Conservation (phyloP, 2,797 vertebrate genomes). For the Chelon labrosus region DNA sequence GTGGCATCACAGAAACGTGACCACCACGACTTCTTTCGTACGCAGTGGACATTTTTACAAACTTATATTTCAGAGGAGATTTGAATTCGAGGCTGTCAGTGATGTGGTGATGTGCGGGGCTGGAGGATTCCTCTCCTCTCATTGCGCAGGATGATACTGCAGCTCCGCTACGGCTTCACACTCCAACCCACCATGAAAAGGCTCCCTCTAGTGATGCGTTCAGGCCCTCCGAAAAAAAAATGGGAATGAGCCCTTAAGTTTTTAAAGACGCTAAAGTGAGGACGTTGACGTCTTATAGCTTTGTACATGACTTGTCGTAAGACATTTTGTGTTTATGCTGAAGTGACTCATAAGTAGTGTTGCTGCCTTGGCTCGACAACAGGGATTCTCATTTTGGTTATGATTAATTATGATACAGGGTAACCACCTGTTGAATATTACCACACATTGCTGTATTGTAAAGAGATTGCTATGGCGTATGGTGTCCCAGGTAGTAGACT, state of each 20-base stretch:
- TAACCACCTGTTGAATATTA: too few species aligned
- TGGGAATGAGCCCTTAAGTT: rapidly evolving
- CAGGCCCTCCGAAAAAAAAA: slow-evolving; percentile 15
- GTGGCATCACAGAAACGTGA: too few species aligned
- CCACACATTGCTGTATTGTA: too few species aligned
- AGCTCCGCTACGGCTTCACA: slow-evolving; percentile 87
- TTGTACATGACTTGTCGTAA: too few species aligned
- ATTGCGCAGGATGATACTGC: slow-evolving; percentile 98
- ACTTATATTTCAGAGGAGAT: background rate
- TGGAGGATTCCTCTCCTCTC: slow-evolving; percentile 76
- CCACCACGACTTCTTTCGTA: background rate
- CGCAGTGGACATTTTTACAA: background rate
- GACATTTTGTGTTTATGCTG: too few species aligned
- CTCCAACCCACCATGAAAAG: slow-evolving; percentile 96
- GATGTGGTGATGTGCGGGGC: slow-evolving; percentile 10
- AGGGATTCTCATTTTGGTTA: too few species aligned
- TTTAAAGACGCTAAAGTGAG: background rate
- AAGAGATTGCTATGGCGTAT: too few species aligned
- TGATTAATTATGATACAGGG: too few species aligned
- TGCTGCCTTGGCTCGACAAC: too few species aligned
- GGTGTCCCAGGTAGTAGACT: too few species aligned
- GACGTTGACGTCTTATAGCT: background rate
- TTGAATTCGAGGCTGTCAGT: background rate
- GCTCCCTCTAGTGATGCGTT: slow-evolving; percentile 71
- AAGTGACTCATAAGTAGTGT: too few species aligned